Evolutionary conservation across 2,113 vertebrate species (phyloP).

Genomic region (Thunnus thynnus): DNA sequence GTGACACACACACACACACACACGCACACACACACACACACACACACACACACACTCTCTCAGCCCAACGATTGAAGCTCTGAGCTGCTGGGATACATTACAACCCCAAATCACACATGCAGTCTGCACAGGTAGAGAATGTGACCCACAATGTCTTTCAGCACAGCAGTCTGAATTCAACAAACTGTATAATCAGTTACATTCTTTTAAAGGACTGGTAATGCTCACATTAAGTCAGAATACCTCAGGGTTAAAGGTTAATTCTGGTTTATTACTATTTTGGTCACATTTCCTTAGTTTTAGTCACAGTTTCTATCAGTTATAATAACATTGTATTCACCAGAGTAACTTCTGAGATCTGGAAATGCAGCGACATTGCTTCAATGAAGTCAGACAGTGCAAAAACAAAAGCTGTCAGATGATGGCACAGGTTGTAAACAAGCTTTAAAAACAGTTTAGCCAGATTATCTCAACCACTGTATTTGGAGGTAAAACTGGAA

Average conservation of each 20-base stretch:
- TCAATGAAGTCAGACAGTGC: background rate
- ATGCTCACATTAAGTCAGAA: background rate
- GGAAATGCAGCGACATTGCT: no score
- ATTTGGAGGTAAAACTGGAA: background rate
- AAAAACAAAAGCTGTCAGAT: background rate
- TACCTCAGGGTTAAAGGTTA: background rate
- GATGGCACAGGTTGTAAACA: background rate
- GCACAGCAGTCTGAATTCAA: constrained; percentile 29
- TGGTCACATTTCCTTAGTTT: no score
- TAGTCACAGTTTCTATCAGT: background rate
- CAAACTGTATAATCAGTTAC: background rate
- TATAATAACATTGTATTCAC: background rate
- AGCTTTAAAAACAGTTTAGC: background rate
- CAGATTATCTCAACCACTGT: background rate
- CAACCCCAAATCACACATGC: constrained; percentile 50
- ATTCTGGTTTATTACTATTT: no score
- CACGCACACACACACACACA: no score
- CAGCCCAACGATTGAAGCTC: constrained; percentile 55
- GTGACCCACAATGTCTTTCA: constrained; percentile 5
- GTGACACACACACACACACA: constrained; percentile 34
- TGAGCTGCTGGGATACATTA: constrained; percentile 64
- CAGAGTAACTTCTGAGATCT: constrained; percentile 4
- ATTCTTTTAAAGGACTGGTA: background rate
- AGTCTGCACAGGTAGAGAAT: constrained; percentile 4
- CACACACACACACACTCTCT: background rate